Evolutionary conservation across 2,797 vertebrate species (phyloP), one percentile per base, ranked within the genome.

Genomic region (Gymnothorax reevesii): DNA sequence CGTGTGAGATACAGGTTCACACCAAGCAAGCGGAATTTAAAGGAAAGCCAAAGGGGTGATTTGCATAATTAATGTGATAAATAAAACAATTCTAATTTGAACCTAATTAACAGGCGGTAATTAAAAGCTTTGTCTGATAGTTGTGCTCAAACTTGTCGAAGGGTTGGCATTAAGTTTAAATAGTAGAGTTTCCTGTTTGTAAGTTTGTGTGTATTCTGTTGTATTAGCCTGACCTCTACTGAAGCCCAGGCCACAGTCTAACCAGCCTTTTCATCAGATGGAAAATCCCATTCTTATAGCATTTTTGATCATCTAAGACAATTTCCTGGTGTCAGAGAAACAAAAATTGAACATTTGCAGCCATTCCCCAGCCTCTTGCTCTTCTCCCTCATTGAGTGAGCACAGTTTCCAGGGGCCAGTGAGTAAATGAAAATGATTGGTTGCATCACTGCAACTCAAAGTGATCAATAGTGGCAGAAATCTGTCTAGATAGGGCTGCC

Each of bases 41-140:
- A 77, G 73, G 77, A n/a, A 80, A 80, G 7, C 49, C 52, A 0
- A 17, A 55, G 77, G 52, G 77, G 10, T 8, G 22, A 55, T 54
- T 55, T 80, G 77, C 49, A 84, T 84, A 84, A 84, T 84, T 64
- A 27, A 84, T 66, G 59, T 17, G 13, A 84, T 84, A 60, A 84
- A 84, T 64, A 84, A 57, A 62, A 57, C 59, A 84, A 84, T 60
- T 49, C 15, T 55, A 49, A 22, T 84, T 84, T 20, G 12, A 42
- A 84, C 83, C 66, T 64, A 27, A 66, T 84, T 84, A 84, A 84
- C 60, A 52, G 57, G 59, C 17, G 20, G 59, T 84, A 84, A 84
- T 84, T 84, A 66, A 84, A 84, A 33, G 62, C 83, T 52, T 9
- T 12, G 17, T 52, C 33, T 80, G 77, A 66, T 49, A 42, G 83